Evolutionary conservation across 1,140 invertebrate genomes (phyloP), one percentile per base, ranked within the genome.

Genomic region (Yoshiicerus persimilis): DNA sequence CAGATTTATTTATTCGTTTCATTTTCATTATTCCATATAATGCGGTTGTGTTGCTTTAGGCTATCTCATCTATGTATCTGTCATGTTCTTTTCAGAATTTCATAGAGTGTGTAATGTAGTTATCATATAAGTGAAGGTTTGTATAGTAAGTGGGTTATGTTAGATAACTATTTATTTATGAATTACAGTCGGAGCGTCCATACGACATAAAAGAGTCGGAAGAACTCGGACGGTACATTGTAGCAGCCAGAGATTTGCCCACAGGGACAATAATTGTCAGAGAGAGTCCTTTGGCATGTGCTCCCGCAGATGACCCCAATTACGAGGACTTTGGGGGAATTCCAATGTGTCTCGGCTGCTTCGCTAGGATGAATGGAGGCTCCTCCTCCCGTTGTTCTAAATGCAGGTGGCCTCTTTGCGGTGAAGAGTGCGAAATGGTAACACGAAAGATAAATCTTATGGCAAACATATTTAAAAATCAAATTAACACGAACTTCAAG

Each of bases 191-290:
- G 36, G 75, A 80, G n/a, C 11, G 20, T 47, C 83, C 83, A 23
- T 84, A 84, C 30, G 83, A 87, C 64, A 92, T 94, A 38, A 92
- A 90, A 47, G 92, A 94, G 75, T 93, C 94, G 89, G 90, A 92
- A 1, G 91, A 91, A 30, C 91, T 95, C 32, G 96, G 96, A 0
- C 93, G 97, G 70, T 95, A 96, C 91, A 93, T 97, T 88, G 93
- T 96, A 47, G 96, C 97, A 0, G 95, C 94, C 0, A 93, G 95
- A 88, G 94, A 95, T 88, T 95, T 98, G 4, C 94, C 95, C 89
- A 92, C 94, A n/a, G 96, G 96, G 2, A 96, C 97, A 91, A 93
- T 97, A 4, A 92, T 97, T 4, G 92, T 95, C 6, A 94, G 93
- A 89, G 96, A 97, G 92, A 92, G 93, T 25, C 95, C 96, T 0